Evolutionary conservation across 2,113 vertebrate species (phyloP).

Genomic region (Epinephelus moara): DNA sequence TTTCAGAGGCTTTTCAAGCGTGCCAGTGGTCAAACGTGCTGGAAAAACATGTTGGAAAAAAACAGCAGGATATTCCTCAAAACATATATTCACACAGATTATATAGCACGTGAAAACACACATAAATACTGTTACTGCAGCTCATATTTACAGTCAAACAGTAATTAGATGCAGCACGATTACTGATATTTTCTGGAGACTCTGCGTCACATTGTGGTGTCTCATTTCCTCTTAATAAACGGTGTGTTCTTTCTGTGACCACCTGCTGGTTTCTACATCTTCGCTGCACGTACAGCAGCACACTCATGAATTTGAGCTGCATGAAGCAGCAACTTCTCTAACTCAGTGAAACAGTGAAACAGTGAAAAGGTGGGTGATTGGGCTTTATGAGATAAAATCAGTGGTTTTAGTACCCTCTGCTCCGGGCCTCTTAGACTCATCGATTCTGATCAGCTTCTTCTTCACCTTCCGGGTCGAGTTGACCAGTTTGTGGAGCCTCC

Average conservation of each 20-base stretch:
- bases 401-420: slow-evolving; percentile 86
- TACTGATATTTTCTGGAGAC: slow-evolving; percentile 32
- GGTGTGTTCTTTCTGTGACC: background rate
- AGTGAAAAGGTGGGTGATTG: background rate
- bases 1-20: background rate
- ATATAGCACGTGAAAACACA: slow-evolving; percentile 9
- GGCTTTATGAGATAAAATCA: background rate
- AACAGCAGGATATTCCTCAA: background rate
- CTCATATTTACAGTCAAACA: background rate
- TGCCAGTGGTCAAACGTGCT: background rate
- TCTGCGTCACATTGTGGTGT: slow-evolving; percentile 3
- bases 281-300: background rate
- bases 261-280: background rate
- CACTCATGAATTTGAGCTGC: background rate
- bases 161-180: slow-evolving; percentile 28
- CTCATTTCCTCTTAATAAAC: background rate
- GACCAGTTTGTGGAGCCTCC: slow-evolving; percentile 95
- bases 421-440: slow-evolving; percentile 91
- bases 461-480: slow-evolving; percentile 94
- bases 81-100: slow-evolving; percentile 3
- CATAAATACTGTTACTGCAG: slow-evolving; percentile 27
- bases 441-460: slow-evolving; percentile 95
- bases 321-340: background rate
- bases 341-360: background rate
- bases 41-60: slow-evolving; percentile 1